These are phyloP conservation scores for Cyanocitta stelleri DNA, from an alignment of 2,113 vertebrate genomes.

Conservation along the genomic window DNA sequence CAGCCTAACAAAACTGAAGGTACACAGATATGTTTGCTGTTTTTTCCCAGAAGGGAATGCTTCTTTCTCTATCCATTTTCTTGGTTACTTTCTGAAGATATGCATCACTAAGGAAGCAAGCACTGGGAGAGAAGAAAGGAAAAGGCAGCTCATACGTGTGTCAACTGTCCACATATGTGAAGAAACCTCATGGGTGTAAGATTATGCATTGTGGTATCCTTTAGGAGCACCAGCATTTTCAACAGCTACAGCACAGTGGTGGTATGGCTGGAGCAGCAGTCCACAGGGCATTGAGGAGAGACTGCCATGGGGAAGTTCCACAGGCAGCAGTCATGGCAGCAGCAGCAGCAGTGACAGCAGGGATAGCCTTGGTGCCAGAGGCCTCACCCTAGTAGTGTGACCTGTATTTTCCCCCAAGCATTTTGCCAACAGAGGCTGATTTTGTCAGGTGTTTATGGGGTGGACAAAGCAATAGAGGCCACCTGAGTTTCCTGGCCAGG, in stretches of 20 bases:
- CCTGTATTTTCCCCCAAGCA: not conserved
- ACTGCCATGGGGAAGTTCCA: not conserved
- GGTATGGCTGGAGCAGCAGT: not conserved
- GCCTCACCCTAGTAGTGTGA: not conserved
- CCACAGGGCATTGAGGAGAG: not conserved
- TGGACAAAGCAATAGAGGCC: not conserved
- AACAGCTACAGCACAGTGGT: not conserved
- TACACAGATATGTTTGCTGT: not conserved
- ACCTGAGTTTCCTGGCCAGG: not conserved
- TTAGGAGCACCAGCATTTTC: slow-evolving; percentile 8
- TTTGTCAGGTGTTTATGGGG: not conserved
- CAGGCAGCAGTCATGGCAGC: not conserved
- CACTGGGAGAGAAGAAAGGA: not conserved
- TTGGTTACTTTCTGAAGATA: not conserved
- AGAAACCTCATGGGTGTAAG: slow-evolving; percentile 34
- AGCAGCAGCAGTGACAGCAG: slow-evolving; percentile 24
- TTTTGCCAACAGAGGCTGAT: slow-evolving; percentile 60
- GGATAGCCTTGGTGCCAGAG: not conserved
- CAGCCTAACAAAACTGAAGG: not conserved
- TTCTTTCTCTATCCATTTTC: not conserved
- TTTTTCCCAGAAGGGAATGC: not conserved
- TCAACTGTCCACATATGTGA: not conserved
- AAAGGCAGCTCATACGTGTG: not conserved
- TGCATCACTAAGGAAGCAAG: not conserved
- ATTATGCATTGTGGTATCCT: not conserved